Conservation (phyloP, 2,888 invertebrate species). For the Autographa pulchrina region DNA sequence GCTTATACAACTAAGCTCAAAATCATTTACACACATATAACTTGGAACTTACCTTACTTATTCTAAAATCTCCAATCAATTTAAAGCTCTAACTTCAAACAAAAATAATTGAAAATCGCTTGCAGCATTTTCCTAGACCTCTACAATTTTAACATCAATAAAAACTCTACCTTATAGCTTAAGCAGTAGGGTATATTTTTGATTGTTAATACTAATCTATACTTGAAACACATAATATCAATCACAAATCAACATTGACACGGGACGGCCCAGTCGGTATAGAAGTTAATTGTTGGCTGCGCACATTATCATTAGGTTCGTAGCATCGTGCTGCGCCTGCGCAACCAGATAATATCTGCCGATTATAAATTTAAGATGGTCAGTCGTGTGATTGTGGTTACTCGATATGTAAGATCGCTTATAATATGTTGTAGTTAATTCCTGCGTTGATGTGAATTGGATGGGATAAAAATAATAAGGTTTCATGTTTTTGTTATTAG, state of each 20-base stretch:
- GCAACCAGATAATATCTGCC: constrained; percentile 73
- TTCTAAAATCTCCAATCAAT: constrained; percentile 24
- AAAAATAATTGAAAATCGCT: constrained; percentile 21
- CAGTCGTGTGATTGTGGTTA: constrained; percentile 57
- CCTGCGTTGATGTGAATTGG: constrained; percentile 18
- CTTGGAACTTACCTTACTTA: constrained; percentile 26
- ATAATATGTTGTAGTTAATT: constrained; percentile 48
- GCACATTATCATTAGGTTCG: constrained; percentile 78
- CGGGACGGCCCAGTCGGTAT: constrained; percentile 79
- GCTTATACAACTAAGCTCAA: background rate
- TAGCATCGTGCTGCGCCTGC: constrained; percentile 65
- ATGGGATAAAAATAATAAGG: constrained; percentile 14
- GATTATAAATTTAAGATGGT: constrained; percentile 71
- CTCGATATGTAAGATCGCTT: constrained; percentile 38
- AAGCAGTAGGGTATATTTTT: background rate
- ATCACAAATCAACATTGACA: constrained; percentile 86
- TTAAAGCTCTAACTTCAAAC: constrained; percentile 23
- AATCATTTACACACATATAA: constrained; percentile 24
- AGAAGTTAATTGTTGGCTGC: constrained; percentile 80
- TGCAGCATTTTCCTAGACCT: constrained; percentile 17
- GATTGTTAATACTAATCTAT: constrained; percentile 15
- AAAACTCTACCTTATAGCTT: constrained; percentile 3
- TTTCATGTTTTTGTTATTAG: background rate
- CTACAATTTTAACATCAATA: background rate
- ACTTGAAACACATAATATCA: constrained; percentile 77